phyloP scores from a whole-genome alignment of 1,140 invertebrate genomes.

The Arctopsyche grandis region DNA sequence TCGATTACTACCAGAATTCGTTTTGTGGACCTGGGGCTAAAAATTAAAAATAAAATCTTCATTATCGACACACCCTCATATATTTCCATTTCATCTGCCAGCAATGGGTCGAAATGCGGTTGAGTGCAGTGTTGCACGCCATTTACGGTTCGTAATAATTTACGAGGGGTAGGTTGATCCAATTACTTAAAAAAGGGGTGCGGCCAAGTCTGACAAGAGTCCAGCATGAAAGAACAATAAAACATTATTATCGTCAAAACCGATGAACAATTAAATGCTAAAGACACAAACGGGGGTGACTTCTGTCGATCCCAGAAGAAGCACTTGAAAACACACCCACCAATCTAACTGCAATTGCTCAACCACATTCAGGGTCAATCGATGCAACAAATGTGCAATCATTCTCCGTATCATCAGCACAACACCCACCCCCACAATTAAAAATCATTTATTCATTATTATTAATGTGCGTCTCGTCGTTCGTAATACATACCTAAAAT shows the following conservation, averaged over 20 bases:
- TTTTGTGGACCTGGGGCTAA: no score
- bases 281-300: neutral
- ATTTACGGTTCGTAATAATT: slow-evolving; percentile 19
- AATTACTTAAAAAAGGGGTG: slow-evolving; percentile 40
- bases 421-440: neutral
- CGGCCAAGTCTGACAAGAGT: neutral
- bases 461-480: no score
- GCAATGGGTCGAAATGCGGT: neutral
- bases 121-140: slow-evolving; percentile 2
- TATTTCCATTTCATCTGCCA: no score
- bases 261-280: neutral
- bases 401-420: neutral
- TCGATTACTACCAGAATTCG: no score
- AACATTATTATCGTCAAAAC: slow-evolving; percentile 1
- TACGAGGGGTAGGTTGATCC: slow-evolving; percentile 18
- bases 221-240: slow-evolving; percentile 9
- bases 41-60: no score
- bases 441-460: neutral
- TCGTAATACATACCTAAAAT: no score
- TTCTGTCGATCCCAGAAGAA: no score
- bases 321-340: no score
- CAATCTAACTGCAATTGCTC: neutral
- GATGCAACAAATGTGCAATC: slow-evolving; percentile 2
- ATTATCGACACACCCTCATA: no score
- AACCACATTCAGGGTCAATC: neutral